A percentile compares a stretch with the other conserved stretches of the same genome.
Conservation (phyloP, 2,797 vertebrate genomes). For the Phataginus tetradactyla region DNA sequence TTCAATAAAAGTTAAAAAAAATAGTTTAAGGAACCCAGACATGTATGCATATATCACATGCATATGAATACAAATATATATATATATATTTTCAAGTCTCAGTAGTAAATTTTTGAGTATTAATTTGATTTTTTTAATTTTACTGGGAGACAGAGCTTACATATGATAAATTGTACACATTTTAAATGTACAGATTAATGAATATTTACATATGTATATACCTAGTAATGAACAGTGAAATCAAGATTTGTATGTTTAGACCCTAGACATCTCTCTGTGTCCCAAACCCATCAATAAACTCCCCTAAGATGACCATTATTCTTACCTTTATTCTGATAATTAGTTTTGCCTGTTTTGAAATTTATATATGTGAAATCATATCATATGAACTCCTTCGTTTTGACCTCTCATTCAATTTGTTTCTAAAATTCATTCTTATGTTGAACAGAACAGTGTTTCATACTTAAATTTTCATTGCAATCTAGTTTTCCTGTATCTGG, state of each 20-base stretch:
- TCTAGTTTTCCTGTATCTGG: background rate
- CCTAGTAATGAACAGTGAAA: background rate
- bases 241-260: background rate
- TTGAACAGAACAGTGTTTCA: background rate
- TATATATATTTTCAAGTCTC: background rate
- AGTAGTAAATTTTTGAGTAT: background rate
- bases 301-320: background rate
- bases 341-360: background rate
- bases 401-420: background rate
- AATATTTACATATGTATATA: background rate
- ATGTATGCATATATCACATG: background rate
- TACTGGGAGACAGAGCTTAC: background rate
- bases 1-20: background rate
- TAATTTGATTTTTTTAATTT: background rate
- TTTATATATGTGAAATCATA: background rate
- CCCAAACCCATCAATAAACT: background rate
- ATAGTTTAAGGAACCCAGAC: background rate
- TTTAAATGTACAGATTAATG: background rate
- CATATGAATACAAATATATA: background rate
- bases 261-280: background rate
- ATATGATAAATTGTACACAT: background rate
- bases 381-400: background rate
- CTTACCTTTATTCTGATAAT: background rate
- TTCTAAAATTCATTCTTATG: background rate
- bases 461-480: background rate